Percentiles rank a stretch among this genome's conserved stretches.
phyloP scores from a whole-genome alignment of 2,797 vertebrate species.

The Characodon lateralis region DNA sequence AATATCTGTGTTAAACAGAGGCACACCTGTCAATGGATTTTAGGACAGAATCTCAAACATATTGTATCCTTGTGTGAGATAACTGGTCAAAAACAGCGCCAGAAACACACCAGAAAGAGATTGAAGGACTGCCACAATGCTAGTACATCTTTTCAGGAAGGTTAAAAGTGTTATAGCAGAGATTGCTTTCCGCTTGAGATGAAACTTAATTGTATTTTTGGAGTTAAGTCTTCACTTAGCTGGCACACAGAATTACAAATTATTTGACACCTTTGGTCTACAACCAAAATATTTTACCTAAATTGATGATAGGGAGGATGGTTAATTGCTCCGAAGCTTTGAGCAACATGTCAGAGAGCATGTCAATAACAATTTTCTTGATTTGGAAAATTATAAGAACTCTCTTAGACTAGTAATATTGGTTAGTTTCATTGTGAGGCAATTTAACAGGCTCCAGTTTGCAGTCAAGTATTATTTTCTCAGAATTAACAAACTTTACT shows the following conservation, averaged over 20 bases:
- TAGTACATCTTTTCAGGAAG: slow-evolving; percentile 2
- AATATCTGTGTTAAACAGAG: background rate
- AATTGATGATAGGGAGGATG: slow-evolving; percentile 37
- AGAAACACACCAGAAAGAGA: background rate
- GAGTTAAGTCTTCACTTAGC: slow-evolving; percentile 36
- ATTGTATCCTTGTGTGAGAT: background rate
- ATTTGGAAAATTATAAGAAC: background rate
- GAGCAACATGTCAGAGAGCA: slow-evolving; percentile 1
- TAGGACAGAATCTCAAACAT: background rate
- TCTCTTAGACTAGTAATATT: background rate
- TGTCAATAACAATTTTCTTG: slow-evolving; percentile 9
- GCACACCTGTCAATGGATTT: background rate
- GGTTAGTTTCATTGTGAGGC: background rate
- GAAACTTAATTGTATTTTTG: slow-evolving; percentile 54
- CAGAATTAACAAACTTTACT: background rate
- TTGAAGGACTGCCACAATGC: background rate
- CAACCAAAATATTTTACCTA: slow-evolving; percentile 13
- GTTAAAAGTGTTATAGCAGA: slow-evolving; percentile 18
- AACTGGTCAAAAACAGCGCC: background rate
- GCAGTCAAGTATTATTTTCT: background rate
- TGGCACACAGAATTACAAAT: slow-evolving; percentile 19
- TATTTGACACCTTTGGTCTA: slow-evolving; percentile 11
- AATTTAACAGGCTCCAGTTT: background rate
- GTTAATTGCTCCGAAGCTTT: slow-evolving; percentile 26
- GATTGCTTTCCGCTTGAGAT: slow-evolving; percentile 45